Evolutionary conservation across 2,888 invertebrate species (phyloP), one percentile per base, ranked within the genome.

Genomic region (Eurytoma californica): DNA sequence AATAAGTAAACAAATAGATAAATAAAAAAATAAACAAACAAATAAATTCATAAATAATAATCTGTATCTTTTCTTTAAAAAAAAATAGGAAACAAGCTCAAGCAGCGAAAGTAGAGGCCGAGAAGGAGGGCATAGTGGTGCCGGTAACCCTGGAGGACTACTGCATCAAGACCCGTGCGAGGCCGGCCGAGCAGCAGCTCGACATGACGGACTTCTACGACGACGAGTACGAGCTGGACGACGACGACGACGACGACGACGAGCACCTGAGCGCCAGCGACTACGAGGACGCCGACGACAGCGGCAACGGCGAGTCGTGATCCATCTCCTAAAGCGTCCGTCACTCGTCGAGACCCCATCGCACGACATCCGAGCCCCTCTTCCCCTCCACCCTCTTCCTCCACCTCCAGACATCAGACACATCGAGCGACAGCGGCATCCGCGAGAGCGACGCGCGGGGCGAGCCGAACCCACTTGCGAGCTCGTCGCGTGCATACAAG

Each of bases 71-170:
- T 39, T 39, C 0, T 9, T 39, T 9, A 39, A 39, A 39, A 39
- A 4, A 39, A 39, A 39, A 1, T 39, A 98, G 98, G 89, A 98
- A 98, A 92, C 99, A 99, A 93, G 99, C 99, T 18, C 95, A 96
- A 89, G 96, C 96, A 28, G 98, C 98, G 51, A 95, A 97, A 88
- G 94, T 95, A 70, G 98, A 99, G 84, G 99, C 99, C 0, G 97
- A 97, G 90, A 95, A 96, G 83, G 99, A 99, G 91, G 98, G 98
- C 83, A 97, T 99, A 83, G 95, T 95, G 74, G 99, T 99, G 85
- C 99, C 99, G 14, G 94, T 97, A 86, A 99, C 99, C 3, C 92
- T 99, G 89, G 99, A 99, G 92, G 99, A 99, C 91, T 99, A 99
- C 91, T 98, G 98, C 91, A 96, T 99, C 88, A 97, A 97, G 91